phyloP scores from a whole-genome alignment of 2,797 vertebrate genomes.

The Cephalopachus bancanus region DNA sequence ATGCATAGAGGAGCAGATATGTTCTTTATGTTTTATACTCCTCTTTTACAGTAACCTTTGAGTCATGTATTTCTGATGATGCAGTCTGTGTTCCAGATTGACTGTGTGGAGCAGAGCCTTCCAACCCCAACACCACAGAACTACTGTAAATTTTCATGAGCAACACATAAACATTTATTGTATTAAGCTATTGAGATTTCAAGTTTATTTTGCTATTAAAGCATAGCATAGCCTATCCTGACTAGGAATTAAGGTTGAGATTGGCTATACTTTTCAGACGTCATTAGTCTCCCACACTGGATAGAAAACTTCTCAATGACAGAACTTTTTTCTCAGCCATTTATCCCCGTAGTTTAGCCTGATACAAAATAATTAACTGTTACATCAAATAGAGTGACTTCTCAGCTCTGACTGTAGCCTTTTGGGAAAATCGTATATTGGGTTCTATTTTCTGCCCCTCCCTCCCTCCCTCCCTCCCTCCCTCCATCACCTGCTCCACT shows the following conservation, averaged over 20 bases:
- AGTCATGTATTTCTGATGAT: not conserved
- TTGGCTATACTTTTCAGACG: not conserved
- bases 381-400: not conserved
- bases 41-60: not conserved
- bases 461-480: not conserved
- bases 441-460: not conserved
- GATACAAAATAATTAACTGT: not conserved
- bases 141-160: not conserved
- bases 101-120: not conserved
- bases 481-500: not conserved
- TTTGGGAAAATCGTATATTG: not conserved
- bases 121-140: not conserved
- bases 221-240: not conserved
- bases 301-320: not conserved
- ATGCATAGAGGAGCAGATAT: not conserved
- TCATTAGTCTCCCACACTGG: not conserved
- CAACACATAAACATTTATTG: not conserved
- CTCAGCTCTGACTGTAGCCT: not conserved
- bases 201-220: conserved; percentile 25
- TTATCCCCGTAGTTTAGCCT: not conserved
- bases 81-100: not conserved
- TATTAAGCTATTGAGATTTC: not conserved
- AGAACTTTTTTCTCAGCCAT: not conserved
- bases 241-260: not conserved
- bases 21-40: not conserved